Percentiles rank a stretch among this genome's conserved stretches.
phyloP scores from a whole-genome alignment of 2,797 vertebrate species.

The Amblyopsis hoosieri region DNA sequence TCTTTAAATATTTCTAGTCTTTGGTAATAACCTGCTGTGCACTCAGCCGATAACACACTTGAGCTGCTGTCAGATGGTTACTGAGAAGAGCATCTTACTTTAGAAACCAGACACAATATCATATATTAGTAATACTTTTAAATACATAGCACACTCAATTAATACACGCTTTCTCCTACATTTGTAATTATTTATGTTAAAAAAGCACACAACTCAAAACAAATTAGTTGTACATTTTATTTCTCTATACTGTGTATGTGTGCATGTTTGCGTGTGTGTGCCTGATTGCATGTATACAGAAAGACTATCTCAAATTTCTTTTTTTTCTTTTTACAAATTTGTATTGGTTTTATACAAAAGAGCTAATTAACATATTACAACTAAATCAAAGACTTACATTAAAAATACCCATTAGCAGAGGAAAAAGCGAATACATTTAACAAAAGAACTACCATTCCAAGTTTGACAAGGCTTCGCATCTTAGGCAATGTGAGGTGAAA shows the following conservation, averaged over 20 bases:
- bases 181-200: too few species aligned
- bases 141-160: too few species aligned
- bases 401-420: constrained; percentile 8
- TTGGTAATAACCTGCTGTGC: too few species aligned
- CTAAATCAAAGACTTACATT: constrained; percentile 24
- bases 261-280: neutral
- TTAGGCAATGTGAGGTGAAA: neutral
- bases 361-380: constrained; percentile 24
- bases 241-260: neutral
- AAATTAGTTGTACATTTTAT: neutral
- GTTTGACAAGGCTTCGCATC: neutral
- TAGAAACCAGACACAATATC: too few species aligned
- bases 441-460: neutral
- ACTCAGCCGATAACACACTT: too few species aligned
- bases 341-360: constrained; percentile 24
- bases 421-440: constrained; percentile 21
- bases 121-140: too few species aligned
- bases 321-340: constrained; percentile 4
- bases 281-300: neutral
- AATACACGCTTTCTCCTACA: too few species aligned
- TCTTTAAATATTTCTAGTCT: too few species aligned
- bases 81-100: too few species aligned
- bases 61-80: too few species aligned
- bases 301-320: constrained; percentile 2
- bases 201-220: too few species aligned